These are phyloP conservation scores for Pelochelys cantorii DNA, from an alignment of 2,797 vertebrate genomes.

Conservation along the genomic window DNA sequence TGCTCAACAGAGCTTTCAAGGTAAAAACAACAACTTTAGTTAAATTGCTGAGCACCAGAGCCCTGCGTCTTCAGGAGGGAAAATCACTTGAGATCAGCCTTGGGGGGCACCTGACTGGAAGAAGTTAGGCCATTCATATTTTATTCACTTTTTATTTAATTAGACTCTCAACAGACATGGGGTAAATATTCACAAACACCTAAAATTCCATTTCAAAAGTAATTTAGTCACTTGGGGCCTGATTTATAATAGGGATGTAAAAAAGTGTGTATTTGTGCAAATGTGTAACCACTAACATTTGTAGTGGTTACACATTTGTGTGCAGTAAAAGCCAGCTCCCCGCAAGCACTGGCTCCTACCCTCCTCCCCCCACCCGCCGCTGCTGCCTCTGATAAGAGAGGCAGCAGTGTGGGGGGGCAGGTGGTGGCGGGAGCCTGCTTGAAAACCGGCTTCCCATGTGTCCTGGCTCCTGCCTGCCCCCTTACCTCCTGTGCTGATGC, in stretches of 20 bases:
- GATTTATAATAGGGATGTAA: neutral
- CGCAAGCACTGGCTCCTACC: too few species aligned
- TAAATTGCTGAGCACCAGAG: neutral
- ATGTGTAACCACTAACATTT: too few species aligned
- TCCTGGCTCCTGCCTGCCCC: too few species aligned
- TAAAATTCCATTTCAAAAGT: neutral
- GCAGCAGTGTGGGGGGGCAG: too few species aligned
- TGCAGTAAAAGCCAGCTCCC: too few species aligned
- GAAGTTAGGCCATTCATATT: neutral
- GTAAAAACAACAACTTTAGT: conserved; percentile 67
- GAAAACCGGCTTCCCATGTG: too few species aligned
- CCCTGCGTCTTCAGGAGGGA: conserved; percentile 7
- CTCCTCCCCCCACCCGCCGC: too few species aligned
- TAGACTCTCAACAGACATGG: neutral
- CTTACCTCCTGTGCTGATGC: too few species aligned
- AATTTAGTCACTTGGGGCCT: neutral
- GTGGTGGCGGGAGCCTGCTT: too few species aligned
- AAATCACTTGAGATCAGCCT: neutral
- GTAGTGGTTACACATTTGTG: too few species aligned
- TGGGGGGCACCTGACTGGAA: neutral
- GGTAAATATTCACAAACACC: neutral
- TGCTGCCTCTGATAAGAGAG: too few species aligned
- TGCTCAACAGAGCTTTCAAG: conserved; percentile 86
- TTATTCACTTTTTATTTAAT: neutral
- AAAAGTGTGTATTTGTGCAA: too few species aligned